A percentile compares a stretch with the other conserved stretches of the same genome.
These are phyloP conservation scores for Oreochromis spilurus DNA, from an alignment of 2,113 vertebrate genomes.

Conservation along the genomic window DNA sequence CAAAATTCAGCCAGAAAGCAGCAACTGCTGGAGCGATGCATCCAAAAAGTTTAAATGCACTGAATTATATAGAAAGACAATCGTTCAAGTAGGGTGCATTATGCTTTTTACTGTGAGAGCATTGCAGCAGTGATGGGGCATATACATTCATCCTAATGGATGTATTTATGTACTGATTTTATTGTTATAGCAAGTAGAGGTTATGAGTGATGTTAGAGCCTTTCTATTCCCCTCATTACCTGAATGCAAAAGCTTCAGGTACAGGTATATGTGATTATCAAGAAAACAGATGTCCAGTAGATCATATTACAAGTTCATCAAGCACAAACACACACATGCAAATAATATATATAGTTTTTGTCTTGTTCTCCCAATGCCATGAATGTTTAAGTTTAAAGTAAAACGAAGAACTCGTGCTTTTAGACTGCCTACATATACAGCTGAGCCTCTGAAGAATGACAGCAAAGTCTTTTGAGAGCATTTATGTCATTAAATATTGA, in stretches of 20 bases:
- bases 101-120: neutral
- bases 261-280: neutral
- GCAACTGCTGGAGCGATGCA: neutral
- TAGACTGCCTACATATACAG: neutral
- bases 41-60: neutral
- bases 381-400: neutral
- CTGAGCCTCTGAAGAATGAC: slow-evolving; percentile 11
- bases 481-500: slow-evolving; percentile 53
- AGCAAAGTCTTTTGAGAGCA: slow-evolving; percentile 13
- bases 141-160: neutral
- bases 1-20: neutral
- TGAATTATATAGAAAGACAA: neutral
- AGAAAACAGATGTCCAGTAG: neutral
- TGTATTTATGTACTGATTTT: neutral
- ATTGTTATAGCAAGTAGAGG: neutral
- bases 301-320: neutral
- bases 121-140: neutral
- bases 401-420: neutral
- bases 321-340: neutral
- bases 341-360: neutral
- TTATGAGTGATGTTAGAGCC: neutral
- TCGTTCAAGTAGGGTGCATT: neutral
- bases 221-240: neutral
- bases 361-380: neutral
- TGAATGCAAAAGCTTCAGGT: neutral